phyloP scores from a whole-genome alignment of 2,888 invertebrate genomes.

The Choreutis nemorana region DNA sequence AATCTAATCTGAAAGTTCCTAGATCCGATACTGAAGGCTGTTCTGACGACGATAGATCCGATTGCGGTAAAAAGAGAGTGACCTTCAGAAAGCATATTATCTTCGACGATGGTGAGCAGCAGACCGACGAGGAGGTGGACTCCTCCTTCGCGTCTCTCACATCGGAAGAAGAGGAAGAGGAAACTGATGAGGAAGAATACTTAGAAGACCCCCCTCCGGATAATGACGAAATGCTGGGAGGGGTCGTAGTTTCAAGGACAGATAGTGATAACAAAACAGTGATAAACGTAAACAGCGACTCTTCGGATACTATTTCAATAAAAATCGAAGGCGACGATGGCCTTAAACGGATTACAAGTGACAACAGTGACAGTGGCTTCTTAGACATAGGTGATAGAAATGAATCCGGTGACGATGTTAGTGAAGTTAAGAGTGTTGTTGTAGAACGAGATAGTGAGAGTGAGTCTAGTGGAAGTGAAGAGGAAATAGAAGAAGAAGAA shows the following conservation, averaged over 20 bases:
- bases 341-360: conserved; percentile 43
- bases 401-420: conserved; percentile 30
- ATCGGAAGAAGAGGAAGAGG: conserved; percentile 30
- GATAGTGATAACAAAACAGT: conserved; percentile 36
- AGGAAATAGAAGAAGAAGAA: conserved; percentile 23
- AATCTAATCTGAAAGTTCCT: conserved; percentile 51
- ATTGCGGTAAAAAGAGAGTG: conserved; percentile 49
- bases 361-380: conserved; percentile 61
- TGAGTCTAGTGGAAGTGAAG: conserved; percentile 17
- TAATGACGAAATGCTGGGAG: conserved; percentile 34
- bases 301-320: conserved; percentile 26
- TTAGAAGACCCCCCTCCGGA: conserved; percentile 35
- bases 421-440: conserved; percentile 24
- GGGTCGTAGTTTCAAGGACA: conserved; percentile 23
- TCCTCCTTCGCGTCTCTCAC: conserved; percentile 53
- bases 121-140: conserved; percentile 48
- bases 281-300: conserved; percentile 26
- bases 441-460: conserved; percentile 17
- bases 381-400: conserved; percentile 43
- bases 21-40: conserved; percentile 47
- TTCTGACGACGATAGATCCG: conserved; percentile 54
- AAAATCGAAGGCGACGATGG: conserved; percentile 32
- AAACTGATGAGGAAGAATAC: conserved; percentile 34
- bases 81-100: conserved; percentile 58
- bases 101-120: conserved; percentile 59